Base-by-base conservation (phyloP, 1,140 invertebrate species). In the Apis laboriosa region DNA sequence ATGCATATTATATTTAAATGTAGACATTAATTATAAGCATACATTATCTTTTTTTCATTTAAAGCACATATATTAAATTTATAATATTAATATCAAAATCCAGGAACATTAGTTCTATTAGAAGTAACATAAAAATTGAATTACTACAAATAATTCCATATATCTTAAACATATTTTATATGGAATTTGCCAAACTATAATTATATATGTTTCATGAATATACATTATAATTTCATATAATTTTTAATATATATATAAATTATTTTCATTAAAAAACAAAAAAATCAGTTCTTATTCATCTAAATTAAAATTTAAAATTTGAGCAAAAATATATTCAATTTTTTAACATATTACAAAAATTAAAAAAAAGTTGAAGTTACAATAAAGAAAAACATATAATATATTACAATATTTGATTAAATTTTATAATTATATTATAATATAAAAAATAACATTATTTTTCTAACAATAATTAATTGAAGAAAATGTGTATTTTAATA, bases 81-180 rank as follows among this genome's bases (percentile, higher is more conserved):
- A 17, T 68, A 61, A 60, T 17, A 53, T 61, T 82, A 82, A 82
- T 82, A 82, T 82, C 64, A 82, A 77, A 77, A 34, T 77, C 28
- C 56, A 82, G 80, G 80, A 82, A 82, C 80, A 82, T 82, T 82
- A 56, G 49, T 77, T 77, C 56, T 68, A 21, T 21, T 55, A 55
- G 12, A 70, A 55, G 21, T 17, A 58, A 7, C 13, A 51, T 19
- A 17, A 60, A 55, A 53, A 77, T 21, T 21, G 55, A 76, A 66
- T 68, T 12, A 15, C 61, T 28, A 5, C 19, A 72, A 71, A 13
- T 56, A 79, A 12, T 76, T 55, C 15, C 13, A 24, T 34, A 61
- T 53, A 72, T 15, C 63, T 24, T 66, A 75, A 28, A 76, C 19
- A 75, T 28, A 51, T 43, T 43, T 56, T n/a, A 74, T 67, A 67